Evolutionary conservation across 2,113 vertebrate genomes (phyloP).

Genomic region (Rana temporaria): DNA sequence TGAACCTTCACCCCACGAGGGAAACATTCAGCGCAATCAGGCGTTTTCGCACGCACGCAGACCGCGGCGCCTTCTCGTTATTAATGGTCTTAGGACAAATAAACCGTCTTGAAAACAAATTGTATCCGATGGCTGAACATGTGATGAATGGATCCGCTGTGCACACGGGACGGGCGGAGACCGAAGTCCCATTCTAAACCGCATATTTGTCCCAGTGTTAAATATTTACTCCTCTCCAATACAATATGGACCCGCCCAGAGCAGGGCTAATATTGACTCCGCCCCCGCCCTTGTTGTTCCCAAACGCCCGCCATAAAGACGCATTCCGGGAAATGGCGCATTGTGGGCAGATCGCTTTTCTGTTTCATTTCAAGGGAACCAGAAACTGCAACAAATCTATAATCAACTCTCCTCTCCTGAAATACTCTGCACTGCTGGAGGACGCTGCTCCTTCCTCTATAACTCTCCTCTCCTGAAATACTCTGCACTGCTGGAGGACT

Average conservation of each 20-base stretch:
- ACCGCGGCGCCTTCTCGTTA: not conserved
- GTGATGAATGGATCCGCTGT: not conserved
- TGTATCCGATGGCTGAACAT: not conserved
- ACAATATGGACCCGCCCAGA: not conserved
- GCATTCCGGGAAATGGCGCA: no score
- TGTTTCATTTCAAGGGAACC: no score
- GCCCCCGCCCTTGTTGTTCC: not conserved
- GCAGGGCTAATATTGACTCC: not conserved
- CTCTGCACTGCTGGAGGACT: no score
- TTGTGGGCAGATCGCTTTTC: no score
- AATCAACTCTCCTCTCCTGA: no score
- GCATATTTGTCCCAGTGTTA: not conserved
- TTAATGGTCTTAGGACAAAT: not conserved
- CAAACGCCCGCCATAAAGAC: no score
- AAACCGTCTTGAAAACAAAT: not conserved
- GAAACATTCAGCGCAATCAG: not conserved
- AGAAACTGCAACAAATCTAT: no score
- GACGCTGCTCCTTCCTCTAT: no score
- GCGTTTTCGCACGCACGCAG: not conserved
- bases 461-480: no score
- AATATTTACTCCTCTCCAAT: slow-evolving; percentile 15
- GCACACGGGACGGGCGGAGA: not conserved
- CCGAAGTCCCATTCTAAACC: not conserved
- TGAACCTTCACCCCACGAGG: not conserved
- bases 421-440: no score